These are phyloP conservation scores for Pocota personata DNA, from an alignment of 2,888 invertebrate species.

Conservation along the genomic window DNA sequence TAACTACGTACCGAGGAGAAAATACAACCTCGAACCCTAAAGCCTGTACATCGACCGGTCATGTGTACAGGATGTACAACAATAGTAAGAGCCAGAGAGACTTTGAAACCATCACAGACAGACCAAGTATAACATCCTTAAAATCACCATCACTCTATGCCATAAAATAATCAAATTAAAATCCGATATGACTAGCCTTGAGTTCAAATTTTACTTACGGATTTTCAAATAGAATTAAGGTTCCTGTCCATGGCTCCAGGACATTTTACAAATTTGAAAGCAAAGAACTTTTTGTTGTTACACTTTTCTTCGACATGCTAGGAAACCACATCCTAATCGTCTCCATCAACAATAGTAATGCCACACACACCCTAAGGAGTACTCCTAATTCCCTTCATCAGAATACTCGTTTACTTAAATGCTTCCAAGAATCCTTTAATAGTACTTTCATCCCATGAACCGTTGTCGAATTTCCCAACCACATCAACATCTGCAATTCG, in stretches of 20 bases:
- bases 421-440: neutral
- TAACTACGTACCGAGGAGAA: too few species aligned
- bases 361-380: too few species aligned
- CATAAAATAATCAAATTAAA: too few species aligned
- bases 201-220: neutral
- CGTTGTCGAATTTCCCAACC: neutral
- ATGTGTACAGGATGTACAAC: too few species aligned
- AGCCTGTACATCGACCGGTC: too few species aligned
- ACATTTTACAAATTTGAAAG: neutral
- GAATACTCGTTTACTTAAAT: neutral
- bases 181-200: neutral
- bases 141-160: too few species aligned
- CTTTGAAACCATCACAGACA: too few species aligned
- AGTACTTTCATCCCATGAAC: neutral
- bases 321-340: neutral
- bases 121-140: too few species aligned
- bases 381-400: neutral
- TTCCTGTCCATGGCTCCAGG: neutral
- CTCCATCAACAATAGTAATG: too few species aligned
- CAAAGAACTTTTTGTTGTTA: neutral
- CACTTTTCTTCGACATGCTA: neutral
- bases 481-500: conserved; percentile 24
- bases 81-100: too few species aligned
- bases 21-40: too few species aligned
- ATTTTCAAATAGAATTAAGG: neutral